These are phyloP conservation scores for Garrulus glandarius DNA, from an alignment of 2,797 vertebrate genomes.

Conservation along the genomic window DNA sequence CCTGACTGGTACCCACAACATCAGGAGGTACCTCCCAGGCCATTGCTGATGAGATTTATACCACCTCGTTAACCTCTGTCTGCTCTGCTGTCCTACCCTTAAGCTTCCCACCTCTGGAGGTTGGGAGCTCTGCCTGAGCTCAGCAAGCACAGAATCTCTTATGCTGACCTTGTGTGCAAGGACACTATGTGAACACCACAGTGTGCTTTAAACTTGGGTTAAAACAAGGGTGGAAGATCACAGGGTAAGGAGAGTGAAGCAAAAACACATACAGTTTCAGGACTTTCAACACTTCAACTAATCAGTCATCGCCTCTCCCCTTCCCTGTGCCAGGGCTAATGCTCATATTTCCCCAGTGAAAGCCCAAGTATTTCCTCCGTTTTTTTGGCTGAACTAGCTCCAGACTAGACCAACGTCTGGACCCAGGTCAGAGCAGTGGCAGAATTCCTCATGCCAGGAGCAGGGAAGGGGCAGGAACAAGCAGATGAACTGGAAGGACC, in stretches of 20 bases:
- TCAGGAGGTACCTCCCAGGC: not conserved
- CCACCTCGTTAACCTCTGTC: not conserved
- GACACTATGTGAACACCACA: not conserved
- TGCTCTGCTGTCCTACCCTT: not conserved
- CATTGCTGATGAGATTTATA: not conserved
- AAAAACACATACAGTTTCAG: not conserved
- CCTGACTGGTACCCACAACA: not conserved
- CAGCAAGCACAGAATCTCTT: not conserved
- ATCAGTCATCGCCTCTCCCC: not conserved
- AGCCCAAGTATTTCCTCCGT: not conserved
- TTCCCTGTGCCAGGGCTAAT: not conserved
- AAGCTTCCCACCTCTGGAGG: not conserved
- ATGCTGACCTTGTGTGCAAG: not conserved
- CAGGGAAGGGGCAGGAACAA: not conserved
- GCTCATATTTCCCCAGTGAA: not conserved
- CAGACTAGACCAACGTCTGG: not conserved
- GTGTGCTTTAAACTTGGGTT: not conserved
- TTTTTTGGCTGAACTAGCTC: accelerated
- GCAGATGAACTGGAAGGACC: not conserved
- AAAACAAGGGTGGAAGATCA: not conserved
- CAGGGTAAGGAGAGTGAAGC: not conserved
- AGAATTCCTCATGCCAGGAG: not conserved
- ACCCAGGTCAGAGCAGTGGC: not conserved
- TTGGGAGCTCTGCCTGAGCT: not conserved
- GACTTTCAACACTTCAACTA: not conserved